Conservation (phyloP, 30 jellyfish, hydroid and myxozoan species). For the Hydra vulgaris region DNA sequence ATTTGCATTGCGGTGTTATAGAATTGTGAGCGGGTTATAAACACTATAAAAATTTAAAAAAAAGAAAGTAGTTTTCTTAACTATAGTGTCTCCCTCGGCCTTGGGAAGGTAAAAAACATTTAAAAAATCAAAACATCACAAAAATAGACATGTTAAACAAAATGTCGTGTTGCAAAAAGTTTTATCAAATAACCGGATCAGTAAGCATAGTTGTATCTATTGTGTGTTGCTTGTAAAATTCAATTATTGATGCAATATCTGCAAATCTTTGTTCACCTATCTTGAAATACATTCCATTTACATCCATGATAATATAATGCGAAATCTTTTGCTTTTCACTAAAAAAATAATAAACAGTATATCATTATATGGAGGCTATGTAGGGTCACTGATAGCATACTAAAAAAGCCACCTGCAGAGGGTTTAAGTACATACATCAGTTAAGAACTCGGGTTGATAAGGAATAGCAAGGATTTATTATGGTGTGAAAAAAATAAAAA, state of each 20-base stretch:
- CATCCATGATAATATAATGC: conserved; percentile 64
- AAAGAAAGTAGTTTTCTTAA: too few species aligned
- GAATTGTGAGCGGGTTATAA: too few species aligned
- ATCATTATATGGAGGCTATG: neutral
- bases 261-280: conserved; percentile 86
- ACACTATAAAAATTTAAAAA: too few species aligned
- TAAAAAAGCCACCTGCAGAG: neutral
- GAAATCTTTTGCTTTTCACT: conserved; percentile 78
- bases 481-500: too few species aligned
- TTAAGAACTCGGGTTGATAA: too few species aligned
- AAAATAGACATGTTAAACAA: too few species aligned
- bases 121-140: too few species aligned
- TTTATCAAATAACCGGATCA: conserved; percentile 67
- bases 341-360: neutral
- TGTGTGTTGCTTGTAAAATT: conserved; percentile 74
- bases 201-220: conserved; percentile 71
- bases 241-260: conserved; percentile 80
- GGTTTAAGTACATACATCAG: too few species aligned
- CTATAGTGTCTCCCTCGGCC: too few species aligned
- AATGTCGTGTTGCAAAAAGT: too few species aligned
- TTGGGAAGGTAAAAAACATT: neutral
- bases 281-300: conserved; percentile 45
- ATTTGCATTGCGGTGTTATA: too few species aligned
- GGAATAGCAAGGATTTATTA: too few species aligned
- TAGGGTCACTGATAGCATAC: neutral